Evolutionary conservation across 2,888 invertebrate genomes (phyloP), one percentile per base, ranked within the genome.

Genomic region (Lasioglossum figueresi): DNA sequence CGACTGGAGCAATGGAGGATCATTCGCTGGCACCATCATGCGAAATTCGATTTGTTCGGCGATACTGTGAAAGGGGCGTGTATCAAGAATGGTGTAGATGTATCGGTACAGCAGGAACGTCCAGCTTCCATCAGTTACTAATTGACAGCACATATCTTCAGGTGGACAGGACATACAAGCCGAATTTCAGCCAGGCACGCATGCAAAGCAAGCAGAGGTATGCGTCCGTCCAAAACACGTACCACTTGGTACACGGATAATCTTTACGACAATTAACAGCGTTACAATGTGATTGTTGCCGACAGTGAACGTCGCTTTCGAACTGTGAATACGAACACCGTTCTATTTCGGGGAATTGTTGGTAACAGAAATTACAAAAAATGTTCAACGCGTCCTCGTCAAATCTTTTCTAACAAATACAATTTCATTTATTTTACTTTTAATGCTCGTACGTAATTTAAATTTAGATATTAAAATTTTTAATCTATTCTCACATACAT

Each of bases 51-150:
- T 70, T 84, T 52, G 56, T 16, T 66, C 4, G 34, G 19, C 3
- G 16, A 19, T 66, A 31, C 66, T 6, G 34, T 43, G 56, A 43
- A 43, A 72, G 43, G 31, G 48, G n/a, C 12, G 34, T 80, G 77
- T 63, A 82, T 85, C 80, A 82, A 87, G 89, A 89, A 89, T 87
- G 83, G 74, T 37, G 10, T 63, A 16, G 34, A 68, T 23, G 40
- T 40, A 2, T 56, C 56, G 34, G 37, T 40, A 5, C 68, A 16
- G 19, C 40, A n/a, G 68, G 68, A 87, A 73, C 48, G 71, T 75
- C 83, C 77, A 74, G 82, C 48, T 86, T 66, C 78, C 79, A 73
- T 63, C 79, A 72, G 79, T 79, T 77, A 78, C 79, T 86, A 84
- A 85, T 75, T 79, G 80, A 78, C 85, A 73, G 84, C 63, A 72